phyloP scores from a whole-genome alignment of 2,888 invertebrate genomes.

The Cosmorhoe ocellata region DNA sequence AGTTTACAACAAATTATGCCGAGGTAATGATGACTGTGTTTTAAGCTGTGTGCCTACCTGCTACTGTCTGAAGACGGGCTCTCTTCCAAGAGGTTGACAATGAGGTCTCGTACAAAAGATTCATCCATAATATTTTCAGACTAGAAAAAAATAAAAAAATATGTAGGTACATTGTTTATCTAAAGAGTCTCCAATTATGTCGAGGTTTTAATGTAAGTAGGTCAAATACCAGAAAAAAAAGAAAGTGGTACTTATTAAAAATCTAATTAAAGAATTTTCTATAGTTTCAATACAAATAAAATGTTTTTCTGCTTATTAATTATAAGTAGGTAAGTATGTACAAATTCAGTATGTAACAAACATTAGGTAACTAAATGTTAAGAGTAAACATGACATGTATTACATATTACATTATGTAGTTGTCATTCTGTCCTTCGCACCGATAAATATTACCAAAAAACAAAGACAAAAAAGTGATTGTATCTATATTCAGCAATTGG shows the following conservation, averaged over 20 bases:
- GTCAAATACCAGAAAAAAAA: too few relatives aligned
- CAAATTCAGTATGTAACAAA: neutral
- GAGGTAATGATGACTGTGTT: too few relatives aligned
- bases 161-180: too few relatives aligned
- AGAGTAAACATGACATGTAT: neutral
- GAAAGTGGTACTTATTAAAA: too few relatives aligned
- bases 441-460: conserved; percentile 12
- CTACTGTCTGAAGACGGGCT: conserved; percentile 72
- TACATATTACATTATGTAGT: neutral
- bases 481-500: conserved; percentile 11
- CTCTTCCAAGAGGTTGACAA: conserved; percentile 85
- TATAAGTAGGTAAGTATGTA: too few relatives aligned
- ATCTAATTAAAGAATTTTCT: too few relatives aligned
- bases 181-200: too few relatives aligned
- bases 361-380: neutral
- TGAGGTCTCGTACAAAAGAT: conserved; percentile 85
- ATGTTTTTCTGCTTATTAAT: too few relatives aligned
- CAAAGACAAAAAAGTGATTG: conserved; percentile 14
- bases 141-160: conserved; percentile 47
- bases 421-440: conserved; percentile 7
- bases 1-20: too few relatives aligned
- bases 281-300: too few relatives aligned
- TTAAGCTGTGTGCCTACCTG: conserved; percentile 60
- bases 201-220: too few relatives aligned
- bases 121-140: conserved; percentile 81